These are phyloP conservation scores for Lichenostomus cassidix DNA, from an alignment of 2,113 vertebrate genomes.

Conservation along the genomic window DNA sequence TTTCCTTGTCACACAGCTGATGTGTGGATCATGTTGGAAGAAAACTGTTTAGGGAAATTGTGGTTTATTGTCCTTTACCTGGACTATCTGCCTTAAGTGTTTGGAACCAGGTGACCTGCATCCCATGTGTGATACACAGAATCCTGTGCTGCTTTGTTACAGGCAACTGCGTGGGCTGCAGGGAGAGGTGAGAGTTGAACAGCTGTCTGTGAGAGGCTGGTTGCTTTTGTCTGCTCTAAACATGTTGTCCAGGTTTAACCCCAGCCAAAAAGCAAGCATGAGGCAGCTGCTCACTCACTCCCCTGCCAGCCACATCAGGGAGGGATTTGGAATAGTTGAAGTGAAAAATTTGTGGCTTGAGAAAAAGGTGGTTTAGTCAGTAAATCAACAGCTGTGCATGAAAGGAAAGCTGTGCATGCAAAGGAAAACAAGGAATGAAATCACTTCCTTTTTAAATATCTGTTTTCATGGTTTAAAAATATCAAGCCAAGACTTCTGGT, in stretches of 20 bases:
- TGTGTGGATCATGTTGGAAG: not conserved
- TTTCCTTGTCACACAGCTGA: not conserved
- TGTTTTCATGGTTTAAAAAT: not conserved
- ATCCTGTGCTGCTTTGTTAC: not conserved
- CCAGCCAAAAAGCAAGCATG: not conserved
- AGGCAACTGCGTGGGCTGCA: too few species aligned
- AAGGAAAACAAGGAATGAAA: rapidly evolving
- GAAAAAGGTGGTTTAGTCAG: too few species aligned
- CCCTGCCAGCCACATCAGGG: not conserved
- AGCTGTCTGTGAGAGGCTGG: too few species aligned
- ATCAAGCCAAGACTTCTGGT: not conserved
- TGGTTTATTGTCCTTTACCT: not conserved
- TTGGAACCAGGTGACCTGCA: not conserved
- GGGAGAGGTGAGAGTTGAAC: too few species aligned
- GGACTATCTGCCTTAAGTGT: not conserved
- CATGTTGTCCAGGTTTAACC: too few species aligned
- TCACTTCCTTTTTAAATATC: not conserved
- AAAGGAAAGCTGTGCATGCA: not conserved
- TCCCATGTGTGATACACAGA: not conserved
- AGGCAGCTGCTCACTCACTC: not conserved
- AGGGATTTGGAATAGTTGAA: not conserved
- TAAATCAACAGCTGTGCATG: not conserved
- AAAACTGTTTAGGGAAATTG: not conserved
- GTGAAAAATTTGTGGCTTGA: not conserved
- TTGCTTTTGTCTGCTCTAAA: too few species aligned